Percentiles rank a stretch among this genome's conserved stretches.
These are phyloP conservation scores for Rhyacophila evoluta DNA, from an alignment of 2,888 invertebrate species.

Conservation along the genomic window DNA sequence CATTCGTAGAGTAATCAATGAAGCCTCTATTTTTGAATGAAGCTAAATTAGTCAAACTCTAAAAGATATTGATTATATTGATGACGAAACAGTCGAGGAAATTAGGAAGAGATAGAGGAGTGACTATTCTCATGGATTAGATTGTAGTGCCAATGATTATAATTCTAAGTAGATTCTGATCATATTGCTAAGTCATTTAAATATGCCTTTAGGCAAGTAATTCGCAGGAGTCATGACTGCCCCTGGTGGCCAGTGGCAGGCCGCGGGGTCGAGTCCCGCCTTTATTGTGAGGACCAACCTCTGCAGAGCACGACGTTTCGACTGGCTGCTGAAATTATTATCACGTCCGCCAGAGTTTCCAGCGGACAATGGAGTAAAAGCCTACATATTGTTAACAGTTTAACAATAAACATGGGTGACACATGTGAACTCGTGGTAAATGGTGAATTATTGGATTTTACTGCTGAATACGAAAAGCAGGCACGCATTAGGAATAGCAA, in stretches of 20 bases:
- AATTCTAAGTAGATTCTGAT: not conserved
- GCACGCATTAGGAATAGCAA: too few species aligned
- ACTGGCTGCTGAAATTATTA: slow-evolving; percentile 29
- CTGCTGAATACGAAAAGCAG: not conserved
- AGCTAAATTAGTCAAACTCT: too few species aligned
- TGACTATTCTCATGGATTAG: too few species aligned
- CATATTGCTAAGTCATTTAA: not conserved
- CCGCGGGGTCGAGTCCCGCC: slow-evolving; percentile 41
- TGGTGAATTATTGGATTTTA: not conserved
- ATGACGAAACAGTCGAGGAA: too few species aligned
- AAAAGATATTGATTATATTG: too few species aligned
- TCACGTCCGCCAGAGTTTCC: slow-evolving; percentile 28
- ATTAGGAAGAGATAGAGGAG: too few species aligned
- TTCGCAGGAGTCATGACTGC: slow-evolving; percentile 7
- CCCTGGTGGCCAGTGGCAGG: slow-evolving; percentile 22
- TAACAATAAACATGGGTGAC: slow-evolving; percentile 6
- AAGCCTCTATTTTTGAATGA: too few species aligned
- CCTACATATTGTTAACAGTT: slow-evolving; percentile 4
- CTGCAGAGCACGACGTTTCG: slow-evolving; percentile 27
- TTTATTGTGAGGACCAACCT: slow-evolving; percentile 37
- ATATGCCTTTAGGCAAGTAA: not conserved
- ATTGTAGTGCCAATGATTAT: too few species aligned
- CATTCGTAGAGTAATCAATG: too few species aligned
- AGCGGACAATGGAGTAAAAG: slow-evolving; percentile 2
- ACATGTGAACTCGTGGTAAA: slow-evolving; percentile 12